These are phyloP conservation scores for Napeogenes inachia DNA, from an alignment of 2,888 invertebrate species.

Conservation along the genomic window DNA sequence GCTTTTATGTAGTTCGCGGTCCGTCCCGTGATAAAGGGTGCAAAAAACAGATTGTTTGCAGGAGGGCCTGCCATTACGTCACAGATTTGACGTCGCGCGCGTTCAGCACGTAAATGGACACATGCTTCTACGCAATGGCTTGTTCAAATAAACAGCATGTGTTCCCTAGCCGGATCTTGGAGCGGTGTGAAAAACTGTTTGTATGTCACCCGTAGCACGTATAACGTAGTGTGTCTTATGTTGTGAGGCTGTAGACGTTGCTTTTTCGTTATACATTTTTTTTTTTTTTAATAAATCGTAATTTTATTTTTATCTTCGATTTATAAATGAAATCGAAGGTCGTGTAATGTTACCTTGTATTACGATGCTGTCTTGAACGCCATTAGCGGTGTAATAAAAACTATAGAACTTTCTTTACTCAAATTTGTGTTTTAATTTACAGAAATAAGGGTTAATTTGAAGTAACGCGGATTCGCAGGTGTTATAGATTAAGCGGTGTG, in stretches of 20 bases:
- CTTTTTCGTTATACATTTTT: too few relatives aligned
- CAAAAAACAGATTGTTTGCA: constrained; percentile 73
- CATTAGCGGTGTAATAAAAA: constrained; percentile 27
- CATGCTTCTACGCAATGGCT: constrained; percentile 65
- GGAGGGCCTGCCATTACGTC: constrained; percentile 68
- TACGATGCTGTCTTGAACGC: constrained; percentile 15
- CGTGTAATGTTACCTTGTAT: constrained; percentile 16
- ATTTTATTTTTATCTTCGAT: constrained; percentile 1
- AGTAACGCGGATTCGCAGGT: constrained; percentile 17
- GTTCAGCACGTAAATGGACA: constrained; percentile 58
- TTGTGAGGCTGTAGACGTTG: too few relatives aligned
- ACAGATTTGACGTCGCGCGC: constrained; percentile 61
- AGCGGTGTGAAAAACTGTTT: constrained; percentile 53
- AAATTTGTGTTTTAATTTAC: constrained; percentile 14
- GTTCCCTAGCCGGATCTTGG: constrained; percentile 61
- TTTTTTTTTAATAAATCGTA: neutral
- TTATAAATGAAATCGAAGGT: constrained; percentile 22
- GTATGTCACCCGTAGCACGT: neutral
- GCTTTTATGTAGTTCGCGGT: constrained; percentile 70
- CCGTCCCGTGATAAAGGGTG: constrained; percentile 73
- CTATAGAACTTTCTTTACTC: constrained; percentile 5
- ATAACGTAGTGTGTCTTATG: too few relatives aligned
- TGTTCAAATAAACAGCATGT: constrained; percentile 71
- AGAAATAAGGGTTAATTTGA: constrained; percentile 10
- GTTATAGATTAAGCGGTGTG: constrained; percentile 26